Base-by-base conservation (phyloP, 2,797 vertebrate species). In the Brotogeris chrysoptera region DNA sequence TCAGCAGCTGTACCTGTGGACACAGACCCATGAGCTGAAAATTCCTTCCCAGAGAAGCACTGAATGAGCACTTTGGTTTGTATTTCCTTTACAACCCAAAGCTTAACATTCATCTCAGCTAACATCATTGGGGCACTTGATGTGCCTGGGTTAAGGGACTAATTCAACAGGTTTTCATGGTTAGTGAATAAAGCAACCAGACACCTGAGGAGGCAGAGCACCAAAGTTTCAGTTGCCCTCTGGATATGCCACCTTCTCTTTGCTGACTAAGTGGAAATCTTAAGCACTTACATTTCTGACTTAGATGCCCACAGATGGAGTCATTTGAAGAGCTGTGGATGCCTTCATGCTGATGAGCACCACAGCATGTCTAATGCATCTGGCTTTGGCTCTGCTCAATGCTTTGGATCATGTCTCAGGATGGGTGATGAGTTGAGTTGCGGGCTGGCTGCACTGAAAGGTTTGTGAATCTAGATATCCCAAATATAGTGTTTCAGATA, bases 181-280 rank as follows among this genome's bases (percentile, higher is more conserved):
- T 84, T 14, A 43, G 16, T 46, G 34, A 43, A 34, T 57, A 15
- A 19, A 63, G 77, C 43, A 70, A 7, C 19, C 43, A 39, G n/a
- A 18, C 9, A 6, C 15, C 71, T 28, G 47, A 80, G 72, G 23
- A 30, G 9, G 41, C 38, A 57, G 23, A 32, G 81, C 49, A 16
- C 18, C 46, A 59, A 11, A 0, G 0, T 5, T 63, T 79, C 57
- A 12, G 32, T 17, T 82, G 23, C 32, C 47, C 16, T 72, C 41
- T 53, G 46, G 34, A 59, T 0, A 0, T 18, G 43, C 9, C 27
- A 34, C 24, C 36, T 80, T 5, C 0, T 57, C 55, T 68, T 44
- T 59, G 32, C 5, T 71, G 39, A n/a, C 43, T n/a, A 12, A 76
- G 34, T 14, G 55, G n/a, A 63, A 43, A 38, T 8, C 18, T 24